Base-by-base conservation (phyloP, 2,113 vertebrate species). In the Nycticebus coucang region DNA sequence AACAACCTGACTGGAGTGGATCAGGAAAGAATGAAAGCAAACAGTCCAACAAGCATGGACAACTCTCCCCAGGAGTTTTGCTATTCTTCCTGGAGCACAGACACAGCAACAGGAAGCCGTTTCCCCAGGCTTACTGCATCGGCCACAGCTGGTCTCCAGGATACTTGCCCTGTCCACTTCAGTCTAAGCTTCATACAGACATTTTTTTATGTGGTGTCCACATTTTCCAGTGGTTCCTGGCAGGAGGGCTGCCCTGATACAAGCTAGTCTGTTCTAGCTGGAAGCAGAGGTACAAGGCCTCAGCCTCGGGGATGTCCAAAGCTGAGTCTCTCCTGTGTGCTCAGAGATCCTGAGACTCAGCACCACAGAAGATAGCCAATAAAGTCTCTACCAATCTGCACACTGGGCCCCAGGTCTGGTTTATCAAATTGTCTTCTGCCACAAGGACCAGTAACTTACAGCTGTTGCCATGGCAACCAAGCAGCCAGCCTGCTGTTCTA, bases 361-460 rank as follows among this genome's bases (percentile, higher is more conserved):
- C 0, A 0, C 59, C 84, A 57, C 50, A 84, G 69, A 96, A 69
- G 81, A 30, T 18, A 68, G 57, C 90, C 35, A 26, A 33, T 60
- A 50, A 81, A 62, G 77, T 83, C 66, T 59, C 83, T n/a, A 64
- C 59, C 24, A 71, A 55, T 80, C 83, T 93, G 66, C 86, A 50
- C 86, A 68, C 91, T 66, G 79, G 53, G 83, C 41, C 60, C 33
- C 33, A 68, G 68, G 78, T 94, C 91, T 45, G 66, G 71, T 91
- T 97, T 87, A 97, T 94, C 92, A 75, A 0, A 1, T 94, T 96
- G 94, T 93, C 0, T 41, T 91, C 93, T 85, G 95, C 77, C 96
- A 92, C 95, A 92, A 97, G 88, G 81, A 87, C 97, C 94, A 88
- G 78, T 93, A 82, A 69, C 87, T 93, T 84, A 91, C 64, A 94